Conservation (phyloP, 2,888 invertebrate species). For the Carterocephalus palaemon region DNA sequence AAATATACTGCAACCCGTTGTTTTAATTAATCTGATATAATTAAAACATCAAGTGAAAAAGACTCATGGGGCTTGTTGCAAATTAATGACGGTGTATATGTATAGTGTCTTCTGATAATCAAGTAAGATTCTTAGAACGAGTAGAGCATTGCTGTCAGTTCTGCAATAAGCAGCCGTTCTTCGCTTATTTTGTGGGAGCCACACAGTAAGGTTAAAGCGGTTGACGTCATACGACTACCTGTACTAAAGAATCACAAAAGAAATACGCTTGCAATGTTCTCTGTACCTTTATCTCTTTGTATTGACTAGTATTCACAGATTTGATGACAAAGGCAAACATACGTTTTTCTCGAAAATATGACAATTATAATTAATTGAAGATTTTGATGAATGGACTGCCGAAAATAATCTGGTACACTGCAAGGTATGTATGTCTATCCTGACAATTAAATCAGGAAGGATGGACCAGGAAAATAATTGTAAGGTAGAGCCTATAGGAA, state of each 20-base stretch:
- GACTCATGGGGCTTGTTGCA: constrained; percentile 48
- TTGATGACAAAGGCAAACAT: constrained; percentile 1
- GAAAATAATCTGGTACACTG: too few species aligned
- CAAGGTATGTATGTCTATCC: too few species aligned
- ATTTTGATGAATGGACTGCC: too few species aligned
- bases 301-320: constrained; percentile 8
- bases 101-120: constrained; percentile 65
- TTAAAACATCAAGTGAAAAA: constrained; percentile 44
- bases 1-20: too few species aligned
- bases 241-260: constrained; percentile 48
- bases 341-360: background rate
- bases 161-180: constrained; percentile 70
- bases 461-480: too few species aligned
- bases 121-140: constrained; percentile 66
- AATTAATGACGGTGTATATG: constrained; percentile 68
- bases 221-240: constrained; percentile 61
- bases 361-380: background rate
- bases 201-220: constrained; percentile 53
- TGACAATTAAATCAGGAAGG: too few species aligned
- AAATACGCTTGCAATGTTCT: constrained; percentile 44
- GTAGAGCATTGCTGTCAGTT: constrained; percentile 67
- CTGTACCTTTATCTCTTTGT: constrained; percentile 47
- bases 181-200: constrained; percentile 56
- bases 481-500: too few species aligned
- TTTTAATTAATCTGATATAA: constrained; percentile 17